Percentiles rank a stretch among this genome's conserved stretches.
phyloP scores from a whole-genome alignment of 2,888 invertebrate genomes.

The Andrena flavipes region DNA sequence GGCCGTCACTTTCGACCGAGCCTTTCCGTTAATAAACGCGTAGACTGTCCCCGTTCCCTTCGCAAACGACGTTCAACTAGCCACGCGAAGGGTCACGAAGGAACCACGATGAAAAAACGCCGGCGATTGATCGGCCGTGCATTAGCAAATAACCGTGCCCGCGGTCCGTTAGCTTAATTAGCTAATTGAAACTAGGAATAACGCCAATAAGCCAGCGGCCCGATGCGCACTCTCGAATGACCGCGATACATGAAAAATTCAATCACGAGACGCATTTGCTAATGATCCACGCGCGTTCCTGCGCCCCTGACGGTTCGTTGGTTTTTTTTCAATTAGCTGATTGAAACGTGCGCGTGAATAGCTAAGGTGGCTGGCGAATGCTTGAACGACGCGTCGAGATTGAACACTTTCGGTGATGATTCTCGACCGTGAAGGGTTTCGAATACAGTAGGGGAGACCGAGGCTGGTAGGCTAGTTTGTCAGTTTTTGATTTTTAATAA shows the following conservation, averaged over 20 bases:
- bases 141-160: constrained; percentile 36
- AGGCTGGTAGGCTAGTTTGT: no score
- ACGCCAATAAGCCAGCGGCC: constrained; percentile 39
- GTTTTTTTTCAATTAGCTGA: constrained; percentile 66
- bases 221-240: constrained; percentile 42
- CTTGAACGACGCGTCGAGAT: not conserved
- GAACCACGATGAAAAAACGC: no score
- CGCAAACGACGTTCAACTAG: not conserved
- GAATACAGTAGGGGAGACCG: no score
- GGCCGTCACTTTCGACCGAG: not conserved
- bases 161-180: constrained; percentile 61
- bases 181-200: constrained; percentile 66
- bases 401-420: not conserved
- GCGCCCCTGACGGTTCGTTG: constrained; percentile 47
- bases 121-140: constrained; percentile 19
- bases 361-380: constrained; percentile 2
- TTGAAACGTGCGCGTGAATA: constrained; percentile 48
- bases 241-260: constrained; percentile 70
- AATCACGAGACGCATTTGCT: constrained; percentile 71
- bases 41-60: not conserved
- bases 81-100: no score
- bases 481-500: no score
- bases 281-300: constrained; percentile 58
- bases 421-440: not conserved
- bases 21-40: not conserved